These are phyloP conservation scores for Acronicta leporina DNA, from an alignment of 2,888 invertebrate genomes.

Conservation along the genomic window DNA sequence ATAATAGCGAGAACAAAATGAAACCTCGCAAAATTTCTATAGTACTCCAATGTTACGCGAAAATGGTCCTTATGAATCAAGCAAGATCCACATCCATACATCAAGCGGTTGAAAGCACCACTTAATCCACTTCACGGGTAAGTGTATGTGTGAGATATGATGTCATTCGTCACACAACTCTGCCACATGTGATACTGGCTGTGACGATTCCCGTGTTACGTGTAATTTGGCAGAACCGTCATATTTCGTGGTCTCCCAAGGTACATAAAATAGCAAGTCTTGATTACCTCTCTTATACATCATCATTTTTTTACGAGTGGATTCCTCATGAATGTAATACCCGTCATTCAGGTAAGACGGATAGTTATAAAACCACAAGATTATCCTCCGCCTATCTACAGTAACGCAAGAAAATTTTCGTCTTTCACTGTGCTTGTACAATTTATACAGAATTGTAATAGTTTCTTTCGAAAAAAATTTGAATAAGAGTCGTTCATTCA, in stretches of 20 bases:
- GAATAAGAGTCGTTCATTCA: too few species aligned
- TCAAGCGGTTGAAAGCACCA: conserved; percentile 72
- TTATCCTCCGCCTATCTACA: too few species aligned
- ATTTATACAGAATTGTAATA: too few species aligned
- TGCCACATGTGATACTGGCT: conserved; percentile 61
- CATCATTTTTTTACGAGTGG: not conserved
- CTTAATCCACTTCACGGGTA: conserved; percentile 78
- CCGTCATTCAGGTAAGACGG: not conserved
- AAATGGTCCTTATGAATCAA: conserved; percentile 72
- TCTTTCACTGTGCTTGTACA: too few species aligned
- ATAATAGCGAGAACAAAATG: conserved; percentile 35
- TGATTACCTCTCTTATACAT: conserved; percentile 1
- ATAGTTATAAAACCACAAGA: too few species aligned
- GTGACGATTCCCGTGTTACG: conserved; percentile 62
- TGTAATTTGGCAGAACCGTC: conserved; percentile 59
- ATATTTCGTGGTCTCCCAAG: conserved; percentile 48
- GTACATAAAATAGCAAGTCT: conserved; percentile 12
- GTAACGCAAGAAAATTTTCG: too few species aligned
- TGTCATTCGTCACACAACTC: conserved; percentile 76
- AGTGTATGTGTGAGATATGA: conserved; percentile 79
- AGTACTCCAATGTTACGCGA: conserved; percentile 46
- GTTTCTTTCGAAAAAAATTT: too few species aligned
- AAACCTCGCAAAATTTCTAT: conserved; percentile 20
- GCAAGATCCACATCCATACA: conserved; percentile 72
- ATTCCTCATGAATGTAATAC: not conserved